Evolutionary conservation across 1,140 invertebrate species (phyloP).

Genomic region (Ectropis grisescens): DNA sequence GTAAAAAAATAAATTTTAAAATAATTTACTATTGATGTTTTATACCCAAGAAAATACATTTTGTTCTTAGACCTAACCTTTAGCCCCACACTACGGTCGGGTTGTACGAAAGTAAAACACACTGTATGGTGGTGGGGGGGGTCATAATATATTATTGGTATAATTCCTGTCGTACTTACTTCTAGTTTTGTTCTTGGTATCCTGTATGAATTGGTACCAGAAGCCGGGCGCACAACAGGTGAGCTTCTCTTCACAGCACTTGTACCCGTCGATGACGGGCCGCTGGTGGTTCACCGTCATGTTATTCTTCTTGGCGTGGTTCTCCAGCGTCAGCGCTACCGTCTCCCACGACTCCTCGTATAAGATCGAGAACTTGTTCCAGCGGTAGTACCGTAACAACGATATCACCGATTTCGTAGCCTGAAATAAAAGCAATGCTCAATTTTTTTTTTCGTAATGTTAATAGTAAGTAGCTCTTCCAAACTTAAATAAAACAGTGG

Average conservation of each 20-base stretch:
- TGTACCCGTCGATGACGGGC: slow-evolving; percentile 76
- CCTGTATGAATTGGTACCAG: slow-evolving; percentile 89
- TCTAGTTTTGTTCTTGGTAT: slow-evolving; percentile 89
- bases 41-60: too few relatives aligned
- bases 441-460: too few relatives aligned
- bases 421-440: slow-evolving; percentile 68
- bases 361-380: slow-evolving; percentile 95
- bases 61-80: too few relatives aligned
- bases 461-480: too few relatives aligned
- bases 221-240: slow-evolving; percentile 80
- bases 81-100: too few relatives aligned
- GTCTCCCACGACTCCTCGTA: slow-evolving; percentile 85
- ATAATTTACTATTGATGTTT: too few relatives aligned
- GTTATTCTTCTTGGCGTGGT: slow-evolving; percentile 79
- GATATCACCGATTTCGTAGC: slow-evolving; percentile 95
- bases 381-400: slow-evolving; percentile 89
- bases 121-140: too few relatives aligned
- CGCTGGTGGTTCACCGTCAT: slow-evolving; percentile 85
- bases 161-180: slow-evolving; percentile 74
- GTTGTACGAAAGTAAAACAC: too few relatives aligned
- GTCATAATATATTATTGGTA: background rate
- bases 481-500: too few relatives aligned
- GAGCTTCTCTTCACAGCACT: slow-evolving; percentile 81
- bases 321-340: slow-evolving; percentile 81
- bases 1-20: too few relatives aligned